Evolutionary conservation across 2,113 vertebrate species (phyloP).

Genomic region (Sphaerodactylus townsendi): DNA sequence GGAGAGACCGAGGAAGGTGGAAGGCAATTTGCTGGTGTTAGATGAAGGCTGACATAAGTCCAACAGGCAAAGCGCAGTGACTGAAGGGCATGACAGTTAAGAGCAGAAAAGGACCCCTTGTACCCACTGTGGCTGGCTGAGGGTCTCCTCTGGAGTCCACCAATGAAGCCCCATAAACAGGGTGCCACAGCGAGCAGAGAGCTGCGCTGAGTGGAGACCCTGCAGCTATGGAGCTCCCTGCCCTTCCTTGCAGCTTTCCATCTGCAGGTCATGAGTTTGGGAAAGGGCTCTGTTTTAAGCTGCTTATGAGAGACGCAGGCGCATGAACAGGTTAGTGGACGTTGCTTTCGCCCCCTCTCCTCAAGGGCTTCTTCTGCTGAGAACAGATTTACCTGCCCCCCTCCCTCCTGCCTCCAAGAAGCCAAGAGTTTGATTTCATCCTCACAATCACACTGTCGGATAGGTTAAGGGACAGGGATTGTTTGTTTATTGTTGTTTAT

Average conservation of each 20-base stretch:
- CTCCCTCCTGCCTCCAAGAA: too few relatives aligned
- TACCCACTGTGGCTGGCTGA: too few relatives aligned
- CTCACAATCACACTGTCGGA: too few relatives aligned
- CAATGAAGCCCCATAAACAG: too few relatives aligned
- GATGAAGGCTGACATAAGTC: background rate
- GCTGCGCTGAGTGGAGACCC: background rate
- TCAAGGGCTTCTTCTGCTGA: too few relatives aligned
- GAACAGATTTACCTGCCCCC: too few relatives aligned
- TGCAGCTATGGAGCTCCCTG: background rate
- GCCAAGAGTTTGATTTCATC: too few relatives aligned
- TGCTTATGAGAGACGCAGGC: background rate
- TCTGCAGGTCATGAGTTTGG: background rate
- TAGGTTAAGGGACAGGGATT: too few relatives aligned
- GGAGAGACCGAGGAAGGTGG: background rate
- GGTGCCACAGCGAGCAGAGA: background rate
- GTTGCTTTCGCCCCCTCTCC: too few relatives aligned
- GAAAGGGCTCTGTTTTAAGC: background rate
- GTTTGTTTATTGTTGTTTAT: too few relatives aligned
- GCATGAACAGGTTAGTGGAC: too few relatives aligned
- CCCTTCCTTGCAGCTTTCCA: background rate
- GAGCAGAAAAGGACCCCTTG: background rate
- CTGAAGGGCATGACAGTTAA: background rate
- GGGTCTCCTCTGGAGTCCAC: background rate
- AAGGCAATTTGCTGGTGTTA: background rate
- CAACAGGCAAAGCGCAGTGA: accelerated